Evolutionary conservation across 2,797 vertebrate genomes (phyloP), one percentile per base, ranked within the genome.

Genomic region (Allochrocebus solatus): DNA sequence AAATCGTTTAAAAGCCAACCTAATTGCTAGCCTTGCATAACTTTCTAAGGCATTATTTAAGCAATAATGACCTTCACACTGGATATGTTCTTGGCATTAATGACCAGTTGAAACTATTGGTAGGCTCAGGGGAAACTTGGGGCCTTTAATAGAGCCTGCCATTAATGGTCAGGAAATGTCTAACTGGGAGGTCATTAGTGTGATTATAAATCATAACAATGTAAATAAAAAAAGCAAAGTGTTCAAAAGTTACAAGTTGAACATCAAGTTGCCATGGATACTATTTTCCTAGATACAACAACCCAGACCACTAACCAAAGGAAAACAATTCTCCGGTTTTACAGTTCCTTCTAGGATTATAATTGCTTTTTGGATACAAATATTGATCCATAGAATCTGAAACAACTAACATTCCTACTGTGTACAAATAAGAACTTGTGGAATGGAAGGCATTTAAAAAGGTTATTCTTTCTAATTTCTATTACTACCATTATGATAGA

Each of bases 1-100:
- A 98, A 98, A 96, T 86, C 97, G 55, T 85, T 97, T 94, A 98
- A 98, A 98, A 97, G 36, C 50, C 94, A 98, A 97, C 96, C 59
- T 59, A 98, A 98, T 98, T 98, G 74, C 83, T 95, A 96, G 74
- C 43, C 53, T 95, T 91, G 36, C 70, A 97, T 97, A 98, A 96
- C 78, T 98, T 98, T 98, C 96, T 96, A 96, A 97, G 90, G 94
- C 64, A 97, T 96, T 98, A 98, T 98, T 98, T 98, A 98, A 98
- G 95, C 96, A 98, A 96, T 97, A 98, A 98, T 98, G 97, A 98
- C 94, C 98, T 95, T 96, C 97, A 98, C 95, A 92, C 97, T 98
- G 97, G 97, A 94, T 95, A 97, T 98, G 98, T 98, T 98, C 95
- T 98, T 98, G 97, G 93, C 98, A 95, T 92, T 98, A 98, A 98